Percentiles rank a stretch among this genome's conserved stretches.
These are phyloP conservation scores for Blera fallax DNA, from an alignment of 2,888 invertebrate genomes.

Conservation along the genomic window DNA sequence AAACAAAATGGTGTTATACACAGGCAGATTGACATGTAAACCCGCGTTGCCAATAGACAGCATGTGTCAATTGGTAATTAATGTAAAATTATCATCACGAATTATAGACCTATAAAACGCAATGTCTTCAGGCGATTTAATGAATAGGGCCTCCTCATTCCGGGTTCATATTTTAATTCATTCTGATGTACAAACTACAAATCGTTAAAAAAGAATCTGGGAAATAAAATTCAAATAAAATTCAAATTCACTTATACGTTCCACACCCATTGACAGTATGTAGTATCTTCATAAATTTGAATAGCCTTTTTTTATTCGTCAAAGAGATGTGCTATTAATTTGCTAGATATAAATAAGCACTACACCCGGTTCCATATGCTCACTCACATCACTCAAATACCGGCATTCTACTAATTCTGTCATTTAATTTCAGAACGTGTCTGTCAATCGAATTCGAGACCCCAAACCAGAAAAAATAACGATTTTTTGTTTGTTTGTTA, in stretches of 20 bases:
- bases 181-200: too few relatives aligned
- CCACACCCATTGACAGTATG: not conserved
- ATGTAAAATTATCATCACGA: too few relatives aligned
- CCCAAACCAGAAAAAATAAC: not conserved
- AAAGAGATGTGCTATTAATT: slow-evolving; percentile 3
- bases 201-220: not conserved
- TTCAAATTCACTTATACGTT: not conserved
- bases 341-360: not conserved
- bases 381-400: slow-evolving; percentile 19
- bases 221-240: not conserved
- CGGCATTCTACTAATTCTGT: slow-evolving; percentile 2
- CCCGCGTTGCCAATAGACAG: too few relatives aligned
- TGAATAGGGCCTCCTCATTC: too few relatives aligned
- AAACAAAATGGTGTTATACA: too few relatives aligned
- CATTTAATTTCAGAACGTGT: slow-evolving; percentile 46
- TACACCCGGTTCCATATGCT: not conserved
- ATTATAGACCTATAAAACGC: too few relatives aligned
- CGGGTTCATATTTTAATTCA: too few relatives aligned
- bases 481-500: not conserved
- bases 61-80: too few relatives aligned
- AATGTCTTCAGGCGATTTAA: too few relatives aligned
- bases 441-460: slow-evolving; percentile 11
- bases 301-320: not conserved
- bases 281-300: not conserved
- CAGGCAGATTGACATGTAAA: too few relatives aligned